Conservation (phyloP, 2,797 vertebrate species). For the Fistularia tabacaria region DNA sequence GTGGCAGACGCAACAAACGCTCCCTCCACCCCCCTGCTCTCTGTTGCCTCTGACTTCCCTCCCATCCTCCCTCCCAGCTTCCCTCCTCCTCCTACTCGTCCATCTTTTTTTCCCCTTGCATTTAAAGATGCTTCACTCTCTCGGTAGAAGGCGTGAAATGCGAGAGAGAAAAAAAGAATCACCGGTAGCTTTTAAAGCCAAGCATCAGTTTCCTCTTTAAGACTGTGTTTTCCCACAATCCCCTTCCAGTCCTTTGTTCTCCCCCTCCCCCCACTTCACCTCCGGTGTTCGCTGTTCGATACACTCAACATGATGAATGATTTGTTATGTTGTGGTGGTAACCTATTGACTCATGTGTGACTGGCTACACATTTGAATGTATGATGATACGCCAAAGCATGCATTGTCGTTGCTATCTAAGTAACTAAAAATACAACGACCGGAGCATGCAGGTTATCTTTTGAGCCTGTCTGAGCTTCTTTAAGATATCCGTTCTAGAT, state of each 20-base stretch:
- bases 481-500: conserved; percentile 41
- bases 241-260: conserved; percentile 70
- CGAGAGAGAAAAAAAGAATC: conserved; percentile 48
- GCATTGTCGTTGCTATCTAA: conserved; percentile 19
- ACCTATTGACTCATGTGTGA: conserved; percentile 1
- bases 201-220: conserved; percentile 24
- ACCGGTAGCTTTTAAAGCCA: conserved; percentile 31
- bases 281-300: conserved; percentile 53
- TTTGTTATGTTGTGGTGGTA: conserved; percentile 20
- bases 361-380: too few relatives aligned
- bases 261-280: conserved; percentile 56
- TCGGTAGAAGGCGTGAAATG: conserved; percentile 59
- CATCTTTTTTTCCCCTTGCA: conserved; percentile 43
- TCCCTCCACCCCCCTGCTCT: conserved; percentile 69
- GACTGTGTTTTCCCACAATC: conserved; percentile 50
- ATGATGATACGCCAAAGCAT: conserved; percentile 12
- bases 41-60: conserved; percentile 53
- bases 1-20: conserved; percentile 67
- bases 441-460: conserved; percentile 44
- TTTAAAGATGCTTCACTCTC: conserved; percentile 68
- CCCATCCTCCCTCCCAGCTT: conserved; percentile 35
- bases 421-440: conserved; percentile 35
- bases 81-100: conserved; percentile 37
- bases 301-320: conserved; percentile 45
- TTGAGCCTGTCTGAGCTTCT: conserved; percentile 54